Base-by-base conservation (phyloP, 2,113 vertebrate species). In the Benitochromis conjunctus region DNA sequence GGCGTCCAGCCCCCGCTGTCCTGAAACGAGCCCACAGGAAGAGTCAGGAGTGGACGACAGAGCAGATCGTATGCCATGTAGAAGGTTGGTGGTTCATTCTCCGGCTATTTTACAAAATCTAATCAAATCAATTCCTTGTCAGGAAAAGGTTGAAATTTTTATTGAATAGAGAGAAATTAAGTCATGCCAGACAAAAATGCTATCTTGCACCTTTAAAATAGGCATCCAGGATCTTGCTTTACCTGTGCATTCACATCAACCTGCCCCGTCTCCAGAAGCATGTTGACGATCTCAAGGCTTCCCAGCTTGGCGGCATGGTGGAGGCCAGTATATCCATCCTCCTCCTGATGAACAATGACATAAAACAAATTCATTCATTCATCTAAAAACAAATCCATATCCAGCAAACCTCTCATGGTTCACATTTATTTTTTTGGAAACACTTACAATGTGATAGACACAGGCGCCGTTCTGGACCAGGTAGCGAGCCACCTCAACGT, bases 1-100 rank as follows among this genome's bases (percentile, higher is more conserved):
- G 98, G 98, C 1, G 98, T 98, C 98, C 98, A 99, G 9, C 98
- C 98, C 0, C 98, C 98, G 1, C 94, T 98, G 92, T 99, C 98
- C 98, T 98, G 51, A 48, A 71, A 87, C 19, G 3, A 41, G 57
- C 31, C 38, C 18, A n/a, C 21, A 76, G 10, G 19, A 77, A 80
- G 36, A 36, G 18, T 80, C 12, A 6, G 18, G 21, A 31, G 69
- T 4, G n/a, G 4, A 19, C 10, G 11, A n/a, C n/a, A n/a, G n/a
- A 14, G 62, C 62, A 2, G 38, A 41, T 66, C 4, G 38, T 41
- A 21, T 66, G 31, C 1, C 36, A 21, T 21, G 34, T 21, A 21
- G 11, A 66, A 66, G 62, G 62, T 14, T 66, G 34, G 62, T 41
- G 36, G 2, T 66, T 41, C 4, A 41, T 14, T 66, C 36, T 64